Percentiles rank a stretch among this genome's conserved stretches.
Conservation (phyloP, 2,888 invertebrate genomes). For the Aromia moschata region DNA sequence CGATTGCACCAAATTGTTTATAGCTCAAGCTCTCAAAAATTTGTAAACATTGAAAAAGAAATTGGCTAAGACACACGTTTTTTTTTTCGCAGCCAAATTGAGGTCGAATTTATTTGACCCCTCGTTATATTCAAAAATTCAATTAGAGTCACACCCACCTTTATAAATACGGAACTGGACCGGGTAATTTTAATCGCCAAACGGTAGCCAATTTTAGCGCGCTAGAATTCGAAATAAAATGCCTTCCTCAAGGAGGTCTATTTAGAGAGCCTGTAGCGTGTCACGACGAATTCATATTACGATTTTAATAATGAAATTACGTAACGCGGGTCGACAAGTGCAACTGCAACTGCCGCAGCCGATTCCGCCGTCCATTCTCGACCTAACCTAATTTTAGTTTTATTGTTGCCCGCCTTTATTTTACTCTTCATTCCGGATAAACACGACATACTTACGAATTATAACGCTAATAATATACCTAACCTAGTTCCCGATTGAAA, state of each 20-base stretch:
- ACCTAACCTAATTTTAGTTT: slow-evolving; percentile 28
- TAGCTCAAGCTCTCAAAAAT: too few relatives aligned
- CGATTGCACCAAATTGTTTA: too few relatives aligned
- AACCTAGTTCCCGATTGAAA: slow-evolving; percentile 16
- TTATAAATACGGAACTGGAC: too few relatives aligned
- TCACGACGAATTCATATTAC: slow-evolving; percentile 5
- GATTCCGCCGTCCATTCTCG: slow-evolving; percentile 9
- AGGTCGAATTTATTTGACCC: too few relatives aligned
- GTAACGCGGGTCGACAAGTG: neutral
- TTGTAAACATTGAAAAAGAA: too few relatives aligned
- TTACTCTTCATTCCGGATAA: slow-evolving; percentile 11
- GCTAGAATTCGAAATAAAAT: too few relatives aligned
- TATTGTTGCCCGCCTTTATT: slow-evolving; percentile 6
- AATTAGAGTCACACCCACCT: too few relatives aligned
- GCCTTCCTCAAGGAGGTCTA: slow-evolving; percentile 19
- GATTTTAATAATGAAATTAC: slow-evolving; percentile 17
- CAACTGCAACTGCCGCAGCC: slow-evolving; percentile 4
- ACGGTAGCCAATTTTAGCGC: too few relatives aligned
- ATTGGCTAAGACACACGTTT: too few relatives aligned
- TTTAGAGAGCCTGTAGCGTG: neutral
- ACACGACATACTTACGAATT: slow-evolving; percentile 1
- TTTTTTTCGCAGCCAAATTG: too few relatives aligned
- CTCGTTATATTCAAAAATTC: too few relatives aligned
- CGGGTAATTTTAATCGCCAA: too few relatives aligned
- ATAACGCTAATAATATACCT: slow-evolving; percentile 9